Evolutionary conservation across 2,113 vertebrate species (phyloP), one percentile per base, ranked within the genome.

Genomic region (Salvelinus alpinus): DNA sequence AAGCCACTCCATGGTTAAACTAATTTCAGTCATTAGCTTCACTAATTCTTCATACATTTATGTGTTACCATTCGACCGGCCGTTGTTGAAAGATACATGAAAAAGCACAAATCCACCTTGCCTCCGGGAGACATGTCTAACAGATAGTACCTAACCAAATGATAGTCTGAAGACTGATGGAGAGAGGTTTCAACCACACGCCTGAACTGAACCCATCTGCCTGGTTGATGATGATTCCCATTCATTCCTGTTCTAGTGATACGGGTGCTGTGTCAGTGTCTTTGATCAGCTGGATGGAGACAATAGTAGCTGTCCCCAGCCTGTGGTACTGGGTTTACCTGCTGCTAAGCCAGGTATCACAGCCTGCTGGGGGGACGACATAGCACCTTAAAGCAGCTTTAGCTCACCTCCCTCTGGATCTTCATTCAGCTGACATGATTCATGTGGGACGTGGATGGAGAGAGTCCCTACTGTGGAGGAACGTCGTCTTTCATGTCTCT

Each of bases 341-440:
- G 84, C 89, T 75, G 86, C 88, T 90, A 89, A n/a, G 90, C 89
- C 91, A 91, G n/a, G 92, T 90, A 91, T 92, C 90, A 90, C 89
- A 92, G 85, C 78, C 82, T 27, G 62, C 13, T 2, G 86, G 86
- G 51, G 3, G 14, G 59, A 3, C 5, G 87, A 89, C 87, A n/a
- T n/a, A n/a, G n/a, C n/a, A n/a, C n/a, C n/a, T n/a, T n/a, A n/a
- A n/a, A 82, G 87, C 91, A 88, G 91, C 90, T 93, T 93, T 92
- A 91, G 88, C 90, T 84, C 88, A 85, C 77, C 79, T 88, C 51
- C 51, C 51, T 14, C n/a, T 3, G 51, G 51, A 54, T 54, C 87
- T 87, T 84, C 84, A 88, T 90, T 86, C 86, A 81, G 78, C 87
- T 92, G 91, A 91, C 87, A 91, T 77, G 74, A 89, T 88, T 91